phyloP scores from a whole-genome alignment of 1,140 invertebrate genomes.

The Apolygus lucorum region DNA sequence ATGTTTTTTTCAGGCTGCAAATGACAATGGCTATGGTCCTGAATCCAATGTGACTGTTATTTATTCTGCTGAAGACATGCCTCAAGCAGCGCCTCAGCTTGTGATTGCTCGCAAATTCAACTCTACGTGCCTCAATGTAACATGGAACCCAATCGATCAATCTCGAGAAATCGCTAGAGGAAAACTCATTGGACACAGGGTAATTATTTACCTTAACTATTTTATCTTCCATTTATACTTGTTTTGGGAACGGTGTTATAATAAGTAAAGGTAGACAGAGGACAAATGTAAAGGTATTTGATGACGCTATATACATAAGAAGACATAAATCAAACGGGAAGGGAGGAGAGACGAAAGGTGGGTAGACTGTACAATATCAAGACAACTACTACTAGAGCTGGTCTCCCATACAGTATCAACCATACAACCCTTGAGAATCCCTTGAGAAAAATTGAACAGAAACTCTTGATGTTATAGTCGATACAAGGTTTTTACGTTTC shows the following conservation, averaged over 20 bases:
- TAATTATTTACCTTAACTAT: slow-evolving; percentile 39
- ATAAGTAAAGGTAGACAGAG: no score
- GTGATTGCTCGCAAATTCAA: slow-evolving; percentile 71
- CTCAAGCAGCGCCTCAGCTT: slow-evolving; percentile 75
- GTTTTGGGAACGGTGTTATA: no score
- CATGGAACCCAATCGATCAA: slow-evolving; percentile 81
- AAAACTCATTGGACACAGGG: slow-evolving; percentile 82
- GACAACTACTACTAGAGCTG: no score
- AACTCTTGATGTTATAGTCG: no score
- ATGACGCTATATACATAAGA: not conserved
- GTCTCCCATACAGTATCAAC: no score
- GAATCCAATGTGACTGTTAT: slow-evolving; percentile 65
- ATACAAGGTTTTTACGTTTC: no score
- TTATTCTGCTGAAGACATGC: slow-evolving; percentile 92
- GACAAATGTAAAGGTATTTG: no score
- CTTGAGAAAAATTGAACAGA: no score
- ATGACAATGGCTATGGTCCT: slow-evolving; percentile 73
- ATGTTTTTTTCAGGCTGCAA: slow-evolving; percentile 60
- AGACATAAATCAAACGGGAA: not conserved
- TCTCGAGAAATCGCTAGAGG: slow-evolving; percentile 76
- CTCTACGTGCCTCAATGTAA: slow-evolving; percentile 84
- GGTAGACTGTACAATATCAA: no score
- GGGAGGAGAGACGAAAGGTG: no score
- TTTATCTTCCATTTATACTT: no score
- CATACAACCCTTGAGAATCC: no score